Conservation (phyloP, 2,888 invertebrate species). For the Dexiosoma caninum region DNA sequence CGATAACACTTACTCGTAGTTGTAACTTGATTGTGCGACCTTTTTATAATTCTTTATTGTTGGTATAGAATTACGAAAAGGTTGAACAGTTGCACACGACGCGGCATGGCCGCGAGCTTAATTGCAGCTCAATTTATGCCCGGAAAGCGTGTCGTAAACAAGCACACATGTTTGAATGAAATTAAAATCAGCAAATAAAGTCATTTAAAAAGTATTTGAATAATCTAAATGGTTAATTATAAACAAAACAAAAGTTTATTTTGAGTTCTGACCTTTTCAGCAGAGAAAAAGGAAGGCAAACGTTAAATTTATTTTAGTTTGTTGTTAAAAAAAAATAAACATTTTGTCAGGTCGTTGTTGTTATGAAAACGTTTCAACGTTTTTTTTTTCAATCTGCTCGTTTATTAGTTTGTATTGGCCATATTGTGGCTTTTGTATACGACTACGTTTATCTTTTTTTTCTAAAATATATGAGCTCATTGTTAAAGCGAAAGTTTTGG, state of each 20-base stretch:
- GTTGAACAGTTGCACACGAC: constrained; percentile 26
- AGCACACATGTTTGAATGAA: background rate
- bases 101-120: constrained; percentile 2
- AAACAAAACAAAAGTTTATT: constrained; percentile 13
- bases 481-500: constrained; percentile 13
- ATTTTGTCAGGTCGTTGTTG: constrained; percentile 8
- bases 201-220: constrained; percentile 9
- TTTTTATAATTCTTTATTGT: background rate
- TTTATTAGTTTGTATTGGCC: background rate
- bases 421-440: background rate
- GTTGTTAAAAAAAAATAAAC: background rate
- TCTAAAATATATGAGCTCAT: background rate
- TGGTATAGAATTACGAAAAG: constrained; percentile 2
- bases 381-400: background rate
- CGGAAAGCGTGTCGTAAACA: background rate
- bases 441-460: background rate
- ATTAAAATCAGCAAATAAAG: constrained; percentile 29
- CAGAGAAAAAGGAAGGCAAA: background rate
- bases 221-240: constrained; percentile 42
- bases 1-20: background rate
- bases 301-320: no score
- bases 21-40: background rate
- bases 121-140: constrained; percentile 36
- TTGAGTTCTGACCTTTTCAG: background rate
- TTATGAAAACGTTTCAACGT: background rate